Conservation (phyloP, 2,888 invertebrate genomes). For the Drosophila dives region DNA sequence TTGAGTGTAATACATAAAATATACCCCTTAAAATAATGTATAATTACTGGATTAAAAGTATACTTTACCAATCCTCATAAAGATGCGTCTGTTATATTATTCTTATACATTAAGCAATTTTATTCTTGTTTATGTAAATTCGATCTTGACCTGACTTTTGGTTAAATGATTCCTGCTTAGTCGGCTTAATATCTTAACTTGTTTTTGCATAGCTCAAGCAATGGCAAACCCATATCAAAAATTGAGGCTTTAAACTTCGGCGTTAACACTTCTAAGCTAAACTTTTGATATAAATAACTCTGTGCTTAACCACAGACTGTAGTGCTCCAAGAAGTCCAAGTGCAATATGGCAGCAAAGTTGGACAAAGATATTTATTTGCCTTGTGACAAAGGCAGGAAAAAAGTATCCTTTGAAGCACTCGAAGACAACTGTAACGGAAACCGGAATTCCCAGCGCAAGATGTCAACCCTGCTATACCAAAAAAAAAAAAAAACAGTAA, state of each 20-base stretch:
- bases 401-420: constrained; percentile 48
- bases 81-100: too few species aligned
- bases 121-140: not conserved
- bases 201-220: not conserved
- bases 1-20: not conserved
- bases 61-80: not conserved
- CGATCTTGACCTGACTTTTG: not conserved
- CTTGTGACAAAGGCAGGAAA: constrained; percentile 51
- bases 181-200: constrained; percentile 5
- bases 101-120: not conserved
- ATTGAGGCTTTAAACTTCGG: constrained; percentile 10
- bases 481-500: constrained; percentile 15
- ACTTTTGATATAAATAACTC: constrained; percentile 51
- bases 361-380: constrained; percentile 44
- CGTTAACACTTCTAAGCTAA: constrained; percentile 26
- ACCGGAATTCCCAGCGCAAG: constrained; percentile 78
- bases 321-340: constrained; percentile 19
- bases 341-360: constrained; percentile 57
- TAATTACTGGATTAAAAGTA: not conserved
- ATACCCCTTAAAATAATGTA: not conserved
- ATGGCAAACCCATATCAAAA: constrained; percentile 35
- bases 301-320: constrained; percentile 35
- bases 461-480: constrained; percentile 68
- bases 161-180: constrained; percentile 9
- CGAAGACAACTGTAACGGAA: constrained; percentile 78